A percentile compares a stretch with the other conserved stretches of the same genome.
These are phyloP conservation scores for Morpho deidamia DNA, from an alignment of 2,888 invertebrate genomes.

Conservation along the genomic window DNA sequence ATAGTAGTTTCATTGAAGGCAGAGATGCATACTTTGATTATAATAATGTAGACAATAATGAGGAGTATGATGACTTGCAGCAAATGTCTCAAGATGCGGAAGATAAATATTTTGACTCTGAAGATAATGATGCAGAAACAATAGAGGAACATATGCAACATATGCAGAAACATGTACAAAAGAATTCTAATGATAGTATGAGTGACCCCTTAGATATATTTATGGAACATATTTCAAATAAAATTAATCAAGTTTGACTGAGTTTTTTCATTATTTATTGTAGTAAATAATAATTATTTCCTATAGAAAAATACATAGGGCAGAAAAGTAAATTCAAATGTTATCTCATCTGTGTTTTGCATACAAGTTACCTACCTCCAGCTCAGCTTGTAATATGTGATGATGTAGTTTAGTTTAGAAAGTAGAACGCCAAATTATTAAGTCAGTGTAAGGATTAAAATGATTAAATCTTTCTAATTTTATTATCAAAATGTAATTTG, in stretches of 20 bases:
- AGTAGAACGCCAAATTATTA: no score
- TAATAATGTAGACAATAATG: conserved; percentile 86
- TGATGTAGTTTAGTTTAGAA: no score
- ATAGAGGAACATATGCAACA: conserved; percentile 61
- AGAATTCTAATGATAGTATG: conserved; percentile 34
- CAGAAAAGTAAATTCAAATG: no score
- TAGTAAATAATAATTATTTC: not conserved
- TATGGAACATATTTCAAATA: conserved; percentile 79
- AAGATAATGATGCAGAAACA: conserved; percentile 80
- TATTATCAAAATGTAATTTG: no score
- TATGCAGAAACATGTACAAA: conserved; percentile 51
- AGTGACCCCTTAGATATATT: conserved; percentile 86
- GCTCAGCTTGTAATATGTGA: no score
- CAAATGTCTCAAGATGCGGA: conserved; percentile 87
- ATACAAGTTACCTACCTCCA: no score
- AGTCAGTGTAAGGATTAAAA: no score
- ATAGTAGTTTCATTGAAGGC: conserved; percentile 89
- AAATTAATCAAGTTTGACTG: conserved; percentile 39
- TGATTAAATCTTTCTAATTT: no score
- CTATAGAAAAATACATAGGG: no score
- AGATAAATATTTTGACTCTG: conserved; percentile 94
- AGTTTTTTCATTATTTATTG: conserved; percentile 4
- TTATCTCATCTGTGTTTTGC: no score
- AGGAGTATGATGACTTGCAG: conserved; percentile 86
- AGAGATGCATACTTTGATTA: conserved; percentile 92